Evolutionary conservation across 30 jellyfish, hydroid and myxozoan species (phyloP), one percentile per base, ranked within the genome.

Genomic region (Mastigias papua): DNA sequence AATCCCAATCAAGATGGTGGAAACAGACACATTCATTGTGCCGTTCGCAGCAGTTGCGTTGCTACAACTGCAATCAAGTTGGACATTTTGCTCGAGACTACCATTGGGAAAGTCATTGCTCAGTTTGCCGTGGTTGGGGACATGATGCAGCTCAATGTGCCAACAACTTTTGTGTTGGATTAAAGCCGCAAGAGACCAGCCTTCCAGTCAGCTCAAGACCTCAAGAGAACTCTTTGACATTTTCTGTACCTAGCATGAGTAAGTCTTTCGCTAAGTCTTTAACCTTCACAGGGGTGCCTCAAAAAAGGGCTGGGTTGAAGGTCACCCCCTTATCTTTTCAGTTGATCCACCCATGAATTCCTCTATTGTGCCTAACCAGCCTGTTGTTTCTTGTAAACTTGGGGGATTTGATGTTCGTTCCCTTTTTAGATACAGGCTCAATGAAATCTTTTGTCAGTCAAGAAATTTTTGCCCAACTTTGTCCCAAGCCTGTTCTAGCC

Each of bases 231-330:
- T 20, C 20, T 68, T 28, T 42, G 82, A 48, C 82, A 13, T 30
- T n/a, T 19, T 31, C 83, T 33, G 83, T 57, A 27, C 63, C 48
- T 31, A 25, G 75, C 28, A 54, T 54, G 67, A 54, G 67, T 54
- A 54, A 54, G 25, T 10, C 72, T 75, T 42, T 15, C 49, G 13
- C 75, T 23, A 48, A 76, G 48, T 49, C 87, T 79, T 79, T 79
- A 79, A 79, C 58, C 90, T 58, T 79, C 90, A 79, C 58, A 60
- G 89, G 89, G 79, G 79, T 78, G 89, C 89, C 79, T 64, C 79
- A 78, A 50, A 46, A 34, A 64, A 27, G 91, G 82, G 83, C 91
- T 34, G 91, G 91, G 75, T 81, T 81, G 82, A 66, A 66, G 75
- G 83, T 35, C 91, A 65, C 82, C 75, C 91, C 91, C 82, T 20